These are phyloP conservation scores for Porites cylindrica DNA, from an alignment of 92 coral and sea anemone species.

Conservation along the genomic window DNA sequence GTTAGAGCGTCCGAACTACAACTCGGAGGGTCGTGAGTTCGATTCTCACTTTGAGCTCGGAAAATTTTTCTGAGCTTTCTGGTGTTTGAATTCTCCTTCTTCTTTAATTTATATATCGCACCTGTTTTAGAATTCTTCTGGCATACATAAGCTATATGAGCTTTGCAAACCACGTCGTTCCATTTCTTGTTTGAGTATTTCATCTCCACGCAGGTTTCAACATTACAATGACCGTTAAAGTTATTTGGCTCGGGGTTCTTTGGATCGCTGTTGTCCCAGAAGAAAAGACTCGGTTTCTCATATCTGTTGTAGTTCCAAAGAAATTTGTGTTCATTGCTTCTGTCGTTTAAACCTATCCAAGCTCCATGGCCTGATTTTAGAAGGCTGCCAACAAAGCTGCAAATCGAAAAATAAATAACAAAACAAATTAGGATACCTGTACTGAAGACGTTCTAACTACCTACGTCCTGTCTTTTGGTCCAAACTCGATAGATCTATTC, in stretches of 20 bases:
- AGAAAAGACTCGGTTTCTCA: constrained; percentile 62
- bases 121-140: constrained; percentile 60
- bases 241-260: constrained; percentile 82
- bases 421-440: background rate
- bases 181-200: constrained; percentile 80
- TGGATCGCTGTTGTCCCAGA: constrained; percentile 86
- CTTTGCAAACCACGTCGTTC: constrained; percentile 97
- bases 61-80: no score
- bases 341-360: constrained; percentile 96
- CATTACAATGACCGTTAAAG: constrained; percentile 84
- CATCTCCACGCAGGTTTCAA: constrained; percentile 94
- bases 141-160: constrained; percentile 83
- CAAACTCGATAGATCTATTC: no score
- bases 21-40: no score
- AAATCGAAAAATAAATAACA: background rate
- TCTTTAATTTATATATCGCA: background rate
- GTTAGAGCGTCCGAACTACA: no score
- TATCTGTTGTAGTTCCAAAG: constrained; percentile 89
- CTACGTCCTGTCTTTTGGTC: no score
- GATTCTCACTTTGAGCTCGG: no score
- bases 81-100: no score
- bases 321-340: constrained; percentile 77
- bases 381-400: constrained; percentile 84
- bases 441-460: background rate
- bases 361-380: constrained; percentile 89